phyloP scores from a whole-genome alignment of 2,888 invertebrate genomes.

The Bombylius major region DNA sequence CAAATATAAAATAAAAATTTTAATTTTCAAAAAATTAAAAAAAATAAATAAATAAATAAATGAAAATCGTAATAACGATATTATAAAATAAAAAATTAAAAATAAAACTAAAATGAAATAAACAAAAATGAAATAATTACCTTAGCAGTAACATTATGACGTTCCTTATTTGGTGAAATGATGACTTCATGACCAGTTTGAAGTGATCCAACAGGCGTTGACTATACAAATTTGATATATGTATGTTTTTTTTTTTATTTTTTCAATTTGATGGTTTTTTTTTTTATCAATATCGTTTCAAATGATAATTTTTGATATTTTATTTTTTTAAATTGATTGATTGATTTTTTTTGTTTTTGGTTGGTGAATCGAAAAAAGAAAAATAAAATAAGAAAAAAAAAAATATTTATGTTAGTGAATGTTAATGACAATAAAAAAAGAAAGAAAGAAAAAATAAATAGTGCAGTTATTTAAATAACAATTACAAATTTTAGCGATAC shows the following conservation, averaged over 20 bases:
- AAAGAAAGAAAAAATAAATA: no score
- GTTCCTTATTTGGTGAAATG: constrained; percentile 79
- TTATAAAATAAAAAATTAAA: neutral
- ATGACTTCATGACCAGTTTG: constrained; percentile 86
- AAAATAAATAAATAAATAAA: neutral
- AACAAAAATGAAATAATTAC: constrained; percentile 37
- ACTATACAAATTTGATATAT: constrained; percentile 43
- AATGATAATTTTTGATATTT: neutral
- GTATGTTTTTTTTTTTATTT: neutral
- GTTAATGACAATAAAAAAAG: neutral
- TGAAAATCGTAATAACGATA: neutral
- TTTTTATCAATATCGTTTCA: neutral
- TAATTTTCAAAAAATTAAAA: neutral
- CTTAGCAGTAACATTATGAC: constrained; percentile 69
- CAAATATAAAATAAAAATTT: neutral
- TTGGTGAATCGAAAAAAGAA: neutral
- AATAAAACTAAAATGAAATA: neutral
- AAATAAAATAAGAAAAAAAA: neutral
- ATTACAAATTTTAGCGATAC: neutral
- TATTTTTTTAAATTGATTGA: neutral
- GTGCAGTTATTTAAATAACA: neutral
- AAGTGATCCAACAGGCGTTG: constrained; percentile 83
- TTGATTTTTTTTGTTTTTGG: neutral
- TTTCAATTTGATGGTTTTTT: neutral
- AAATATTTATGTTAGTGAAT: neutral